A percentile compares a stretch with the other conserved stretches of the same genome.
Evolutionary conservation across 2,888 invertebrate genomes (phyloP).

Genomic region (Ametastegia equiseti): DNA sequence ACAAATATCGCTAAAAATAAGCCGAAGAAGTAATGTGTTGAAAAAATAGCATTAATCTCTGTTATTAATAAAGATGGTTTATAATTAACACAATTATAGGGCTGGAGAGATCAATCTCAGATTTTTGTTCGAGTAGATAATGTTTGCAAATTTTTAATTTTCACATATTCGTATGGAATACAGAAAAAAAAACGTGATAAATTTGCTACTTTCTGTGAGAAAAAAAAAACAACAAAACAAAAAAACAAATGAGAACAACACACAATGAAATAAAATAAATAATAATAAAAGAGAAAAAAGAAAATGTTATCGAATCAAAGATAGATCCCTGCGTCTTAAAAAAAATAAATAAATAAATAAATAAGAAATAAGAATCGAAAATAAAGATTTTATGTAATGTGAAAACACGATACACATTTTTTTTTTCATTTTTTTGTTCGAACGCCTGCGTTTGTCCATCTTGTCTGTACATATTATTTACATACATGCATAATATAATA

Average conservation of each 20-base stretch:
- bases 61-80: slow-evolving; percentile 57
- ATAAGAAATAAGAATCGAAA: neutral
- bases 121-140: slow-evolving; percentile 35
- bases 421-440: too few species aligned
- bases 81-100: slow-evolving; percentile 45
- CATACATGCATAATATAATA: slow-evolving; percentile 66
- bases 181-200: neutral
- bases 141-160: neutral
- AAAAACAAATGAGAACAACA: too few species aligned
- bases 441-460: slow-evolving; percentile 52
- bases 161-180: neutral
- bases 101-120: slow-evolving; percentile 51
- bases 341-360: neutral
- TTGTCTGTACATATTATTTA: slow-evolving; percentile 61
- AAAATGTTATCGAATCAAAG: neutral
- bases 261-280: too few species aligned
- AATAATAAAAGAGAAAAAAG: too few species aligned
- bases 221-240: neutral
- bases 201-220: neutral
- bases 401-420: slow-evolving; percentile 53
- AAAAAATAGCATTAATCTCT: slow-evolving; percentile 61
- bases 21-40: slow-evolving; percentile 61
- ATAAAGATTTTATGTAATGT: slow-evolving; percentile 33
- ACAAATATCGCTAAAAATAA: slow-evolving; percentile 52
- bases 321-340: neutral